Base-by-base conservation (phyloP, 2,113 vertebrate genomes). In the Crypturellus undulatus region DNA sequence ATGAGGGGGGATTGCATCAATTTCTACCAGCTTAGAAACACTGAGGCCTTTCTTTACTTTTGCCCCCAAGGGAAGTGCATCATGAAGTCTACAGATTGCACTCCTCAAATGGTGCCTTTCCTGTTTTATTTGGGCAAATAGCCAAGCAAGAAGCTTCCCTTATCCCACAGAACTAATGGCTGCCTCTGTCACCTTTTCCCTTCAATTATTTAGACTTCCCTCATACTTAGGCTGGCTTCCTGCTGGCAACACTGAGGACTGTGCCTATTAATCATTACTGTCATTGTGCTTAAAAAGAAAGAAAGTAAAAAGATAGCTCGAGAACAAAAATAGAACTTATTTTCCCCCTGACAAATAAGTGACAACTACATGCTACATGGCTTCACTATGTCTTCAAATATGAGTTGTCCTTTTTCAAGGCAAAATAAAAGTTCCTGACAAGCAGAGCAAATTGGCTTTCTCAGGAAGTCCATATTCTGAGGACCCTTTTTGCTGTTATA, bases 181-280 rank as follows among this genome's bases (percentile, higher is more conserved):
- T 96, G 73, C 85, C 87, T 96, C 89, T 59, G 52, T 96, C 94
- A 96, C 92, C 62, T 95, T 84, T 94, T 97, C 89, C 63, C 79
- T 97, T 98, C 96, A 95, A 95, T 98, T 98, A 97, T 97, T 96
- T 96, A 97, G 93, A 84, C 84, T 95, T 97, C 64, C 70, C 89
- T 65, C 73, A 90, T 65, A 84, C 60, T 93, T 62, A 82, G 70
- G 36, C 88, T 95, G 90, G 79, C 82, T 96, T 96, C 96, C 94
- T 96, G 94, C 96, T 96, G 96, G 96, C 96, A 97, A 90, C 80
- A 92, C 87, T 32, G 40, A 9, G 5, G 84, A 94, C 69, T 58
- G n/a, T 42, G 79, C 82, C 96, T 96, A 96, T 97, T 98, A 97
- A 98, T 98, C 96, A 97, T 94, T 93, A 84, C 95, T 96, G 96